phyloP scores from a whole-genome alignment of 2,888 invertebrate genomes.

The Torymus tubicola region DNA sequence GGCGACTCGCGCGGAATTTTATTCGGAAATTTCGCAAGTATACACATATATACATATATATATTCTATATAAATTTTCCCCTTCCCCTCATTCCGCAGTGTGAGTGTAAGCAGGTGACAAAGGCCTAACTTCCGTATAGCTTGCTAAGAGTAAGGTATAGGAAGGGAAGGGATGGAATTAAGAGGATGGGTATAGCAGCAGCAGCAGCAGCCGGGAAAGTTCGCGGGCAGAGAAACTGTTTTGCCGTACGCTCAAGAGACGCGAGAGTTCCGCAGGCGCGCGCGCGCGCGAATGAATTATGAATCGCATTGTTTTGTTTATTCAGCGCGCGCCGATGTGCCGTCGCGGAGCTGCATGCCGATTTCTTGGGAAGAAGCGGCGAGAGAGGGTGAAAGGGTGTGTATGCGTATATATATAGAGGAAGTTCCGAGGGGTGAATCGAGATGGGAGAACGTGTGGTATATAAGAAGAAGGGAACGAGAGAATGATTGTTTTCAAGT shows the following conservation, averaged over 20 bases:
- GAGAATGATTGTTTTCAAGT: too few species aligned
- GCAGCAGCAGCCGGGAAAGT: slow-evolving; percentile 17
- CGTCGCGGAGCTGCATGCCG: too few species aligned
- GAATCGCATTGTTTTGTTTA: slow-evolving; percentile 56
- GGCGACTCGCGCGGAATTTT: too few species aligned
- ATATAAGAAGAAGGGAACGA: too few species aligned
- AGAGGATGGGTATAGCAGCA: slow-evolving; percentile 4
- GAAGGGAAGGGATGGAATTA: slow-evolving; percentile 2
- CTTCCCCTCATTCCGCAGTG: too few species aligned
- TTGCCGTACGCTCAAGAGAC: slow-evolving; percentile 8
- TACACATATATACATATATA: too few species aligned
- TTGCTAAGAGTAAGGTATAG: not conserved
- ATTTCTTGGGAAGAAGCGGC: too few species aligned
- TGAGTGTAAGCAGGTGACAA: slow-evolving; percentile 13
- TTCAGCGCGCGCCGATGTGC: slow-evolving; percentile 16
- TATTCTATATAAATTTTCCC: slow-evolving; percentile 41
- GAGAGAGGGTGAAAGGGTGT: too few species aligned
- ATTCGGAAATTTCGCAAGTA: too few species aligned
- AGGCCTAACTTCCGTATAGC: slow-evolving; percentile 35
- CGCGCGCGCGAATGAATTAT: slow-evolving; percentile 38
- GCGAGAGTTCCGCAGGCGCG: slow-evolving; percentile 18
- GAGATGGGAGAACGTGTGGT: too few species aligned
- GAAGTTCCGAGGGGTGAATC: too few species aligned
- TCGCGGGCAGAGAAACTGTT: slow-evolving; percentile 39
- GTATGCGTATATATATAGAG: too few species aligned